phyloP scores from a whole-genome alignment of 2,888 invertebrate genomes.

The Hetaerina titia region DNA sequence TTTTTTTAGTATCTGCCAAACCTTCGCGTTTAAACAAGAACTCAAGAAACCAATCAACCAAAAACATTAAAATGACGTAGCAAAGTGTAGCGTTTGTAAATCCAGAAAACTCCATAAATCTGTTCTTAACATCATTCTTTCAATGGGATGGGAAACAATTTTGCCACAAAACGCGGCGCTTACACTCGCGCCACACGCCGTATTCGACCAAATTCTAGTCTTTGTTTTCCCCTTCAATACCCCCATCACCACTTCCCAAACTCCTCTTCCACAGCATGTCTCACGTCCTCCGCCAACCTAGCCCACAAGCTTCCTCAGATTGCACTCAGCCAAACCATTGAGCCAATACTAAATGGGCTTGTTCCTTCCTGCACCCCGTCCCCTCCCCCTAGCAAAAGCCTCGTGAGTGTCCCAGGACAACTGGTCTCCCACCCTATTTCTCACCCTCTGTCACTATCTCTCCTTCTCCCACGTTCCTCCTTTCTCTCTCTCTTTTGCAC shows the following conservation, averaged over 20 bases:
- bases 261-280: not conserved
- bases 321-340: conserved; percentile 1
- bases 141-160: not conserved
- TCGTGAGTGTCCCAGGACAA: not conserved
- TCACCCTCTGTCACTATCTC: not conserved
- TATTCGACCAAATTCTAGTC: not conserved
- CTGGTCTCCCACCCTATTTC: not conserved
- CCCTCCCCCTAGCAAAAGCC: not conserved
- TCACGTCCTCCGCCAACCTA: not conserved
- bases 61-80: not conserved
- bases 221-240: not conserved
- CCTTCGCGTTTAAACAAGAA: not conserved
- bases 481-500: not conserved
- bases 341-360: conserved; percentile 1
- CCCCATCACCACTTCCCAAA: not conserved
- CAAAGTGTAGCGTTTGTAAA: not conserved
- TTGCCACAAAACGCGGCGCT: not conserved
- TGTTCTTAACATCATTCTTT: not conserved
- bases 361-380: not conserved
- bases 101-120: not conserved
- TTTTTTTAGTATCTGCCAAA: not conserved
- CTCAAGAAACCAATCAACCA: not conserved
- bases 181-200: not conserved
- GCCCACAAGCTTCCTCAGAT: not conserved
- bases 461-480: not conserved